A percentile compares a stretch with the other conserved stretches of the same genome.
phyloP scores from a whole-genome alignment of 1,140 invertebrate species.

The Drosophila littoralis region DNA sequence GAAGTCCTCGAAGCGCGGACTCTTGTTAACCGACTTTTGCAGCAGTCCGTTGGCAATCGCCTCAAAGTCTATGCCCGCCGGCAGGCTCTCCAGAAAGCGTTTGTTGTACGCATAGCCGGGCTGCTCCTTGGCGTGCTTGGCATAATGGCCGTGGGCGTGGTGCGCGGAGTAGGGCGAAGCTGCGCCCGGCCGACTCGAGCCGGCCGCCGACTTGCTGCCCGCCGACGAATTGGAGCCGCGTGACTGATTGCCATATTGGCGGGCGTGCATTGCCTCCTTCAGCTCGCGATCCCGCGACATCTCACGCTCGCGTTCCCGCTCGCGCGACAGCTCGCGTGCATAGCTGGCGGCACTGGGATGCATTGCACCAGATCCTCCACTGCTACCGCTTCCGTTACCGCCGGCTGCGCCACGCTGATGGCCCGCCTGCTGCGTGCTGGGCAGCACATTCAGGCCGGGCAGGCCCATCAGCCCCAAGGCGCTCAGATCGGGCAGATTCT shows the following conservation, averaged over 20 bases:
- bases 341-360: constrained; percentile 71
- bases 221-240: constrained; percentile 65
- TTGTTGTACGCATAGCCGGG: constrained; percentile 76
- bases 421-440: constrained; percentile 44
- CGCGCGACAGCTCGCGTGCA: constrained; percentile 66
- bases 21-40: constrained; percentile 79
- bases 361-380: constrained; percentile 41
- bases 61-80: constrained; percentile 80
- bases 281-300: constrained; percentile 69
- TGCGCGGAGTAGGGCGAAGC: constrained; percentile 31
- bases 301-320: constrained; percentile 68
- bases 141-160: constrained; percentile 63
- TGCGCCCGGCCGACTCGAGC: constrained; percentile 15
- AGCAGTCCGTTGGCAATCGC: constrained; percentile 79
- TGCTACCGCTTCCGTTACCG: constrained; percentile 3
- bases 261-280: constrained; percentile 68
- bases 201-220: constrained; percentile 43
- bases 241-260: constrained; percentile 78
- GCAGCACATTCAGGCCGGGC: constrained; percentile 79
- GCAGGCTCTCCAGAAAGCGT: constrained; percentile 75
- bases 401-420: constrained; percentile 32
- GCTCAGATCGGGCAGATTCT: constrained; percentile 75
- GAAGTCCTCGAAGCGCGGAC: constrained; percentile 85
- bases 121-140: constrained; percentile 68
- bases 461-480: constrained; percentile 77